A percentile compares a stretch with the other conserved stretches of the same genome.
These are phyloP conservation scores for Acanthiza pusilla DNA, from an alignment of 2,797 vertebrate species.

Conservation along the genomic window DNA sequence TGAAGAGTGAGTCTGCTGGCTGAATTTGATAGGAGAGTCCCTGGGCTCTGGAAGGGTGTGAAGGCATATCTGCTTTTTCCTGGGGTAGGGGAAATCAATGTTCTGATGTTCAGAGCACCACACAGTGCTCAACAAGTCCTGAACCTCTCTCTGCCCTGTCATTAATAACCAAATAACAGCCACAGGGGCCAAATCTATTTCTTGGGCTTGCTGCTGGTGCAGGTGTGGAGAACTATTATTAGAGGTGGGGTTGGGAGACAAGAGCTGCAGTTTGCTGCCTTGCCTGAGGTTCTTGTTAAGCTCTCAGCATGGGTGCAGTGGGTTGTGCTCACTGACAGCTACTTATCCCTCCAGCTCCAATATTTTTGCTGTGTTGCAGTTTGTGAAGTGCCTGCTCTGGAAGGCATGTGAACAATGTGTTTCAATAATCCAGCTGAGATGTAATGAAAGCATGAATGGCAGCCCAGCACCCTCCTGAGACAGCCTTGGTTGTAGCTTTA, in stretches of 20 bases:
- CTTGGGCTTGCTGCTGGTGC: background rate
- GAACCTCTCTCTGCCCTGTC: background rate
- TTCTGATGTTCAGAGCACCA: background rate
- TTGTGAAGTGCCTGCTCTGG: constrained; percentile 30
- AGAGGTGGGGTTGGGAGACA: background rate
- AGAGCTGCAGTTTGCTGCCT: background rate
- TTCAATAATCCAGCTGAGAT: constrained; percentile 45
- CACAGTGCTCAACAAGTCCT: background rate
- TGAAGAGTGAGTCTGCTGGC: background rate
- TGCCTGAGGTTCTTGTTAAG: background rate
- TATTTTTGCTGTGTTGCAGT: constrained; percentile 29
- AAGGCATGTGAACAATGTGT: constrained; percentile 28
- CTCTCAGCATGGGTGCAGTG: background rate
- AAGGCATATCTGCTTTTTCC: background rate
- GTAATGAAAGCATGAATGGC: constrained; percentile 45
- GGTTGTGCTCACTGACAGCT: background rate
- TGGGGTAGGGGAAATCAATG: background rate
- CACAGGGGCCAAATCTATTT: background rate
- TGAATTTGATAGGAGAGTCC: background rate
- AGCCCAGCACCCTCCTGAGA: constrained; percentile 43
- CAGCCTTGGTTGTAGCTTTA: constrained; percentile 20
- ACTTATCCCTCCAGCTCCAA: constrained; percentile 1
- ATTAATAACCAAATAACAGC: background rate
- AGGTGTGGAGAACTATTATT: background rate
- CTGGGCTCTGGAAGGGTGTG: background rate